A percentile compares a stretch with the other conserved stretches of the same genome.
phyloP scores from a whole-genome alignment of 2,888 invertebrate species.

The Xestoiulus laeticollis region DNA sequence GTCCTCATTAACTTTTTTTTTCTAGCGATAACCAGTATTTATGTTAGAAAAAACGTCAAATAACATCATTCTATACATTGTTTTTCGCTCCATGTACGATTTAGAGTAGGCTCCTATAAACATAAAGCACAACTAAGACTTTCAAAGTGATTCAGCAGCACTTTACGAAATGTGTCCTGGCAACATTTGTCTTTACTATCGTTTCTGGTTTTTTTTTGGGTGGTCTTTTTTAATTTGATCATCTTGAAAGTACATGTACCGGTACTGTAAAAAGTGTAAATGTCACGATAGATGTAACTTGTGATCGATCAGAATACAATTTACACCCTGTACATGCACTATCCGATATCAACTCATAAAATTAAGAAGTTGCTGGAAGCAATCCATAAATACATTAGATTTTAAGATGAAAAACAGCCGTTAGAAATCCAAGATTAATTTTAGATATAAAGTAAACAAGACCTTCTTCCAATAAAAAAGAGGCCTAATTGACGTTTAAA shows the following conservation, averaged over 20 bases:
- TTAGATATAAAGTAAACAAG: background rate
- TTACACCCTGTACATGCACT: background rate
- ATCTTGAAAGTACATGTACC: background rate
- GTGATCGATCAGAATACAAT: background rate
- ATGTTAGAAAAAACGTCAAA: background rate
- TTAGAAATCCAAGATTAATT: background rate
- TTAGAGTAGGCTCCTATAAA: background rate
- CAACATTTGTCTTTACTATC: background rate
- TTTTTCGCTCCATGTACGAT: background rate
- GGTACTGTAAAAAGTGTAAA: too few relatives aligned
- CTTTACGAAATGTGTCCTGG: background rate
- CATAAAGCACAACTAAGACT: background rate
- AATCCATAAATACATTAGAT: background rate
- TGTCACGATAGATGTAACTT: too few relatives aligned
- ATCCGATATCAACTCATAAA: background rate
- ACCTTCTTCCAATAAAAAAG: background rate
- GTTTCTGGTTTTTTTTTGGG: too few relatives aligned
- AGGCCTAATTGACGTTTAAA: background rate
- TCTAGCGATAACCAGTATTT: background rate
- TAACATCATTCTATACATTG: background rate
- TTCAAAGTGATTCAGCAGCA: background rate
- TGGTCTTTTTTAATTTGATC: background rate
- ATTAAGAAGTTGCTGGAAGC: conserved; percentile 6
- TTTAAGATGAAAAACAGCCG: background rate
- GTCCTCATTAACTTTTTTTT: background rate